Evolutionary conservation across 2,113 vertebrate genomes (phyloP).

Genomic region (Sapajus apella): DNA sequence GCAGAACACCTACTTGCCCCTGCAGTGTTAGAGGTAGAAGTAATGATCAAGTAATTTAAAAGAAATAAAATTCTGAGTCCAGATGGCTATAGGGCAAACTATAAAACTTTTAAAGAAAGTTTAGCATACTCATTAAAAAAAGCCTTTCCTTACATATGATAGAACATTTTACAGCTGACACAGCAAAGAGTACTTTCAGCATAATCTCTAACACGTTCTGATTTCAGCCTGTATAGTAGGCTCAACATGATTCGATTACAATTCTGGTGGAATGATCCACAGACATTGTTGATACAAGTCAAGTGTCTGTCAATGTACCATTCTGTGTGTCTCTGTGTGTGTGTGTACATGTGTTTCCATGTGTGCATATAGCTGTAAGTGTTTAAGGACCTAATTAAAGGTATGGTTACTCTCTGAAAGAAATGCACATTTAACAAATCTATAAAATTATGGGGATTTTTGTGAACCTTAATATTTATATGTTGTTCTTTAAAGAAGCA

Average conservation of each 20-base stretch:
- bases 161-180: not conserved
- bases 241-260: not conserved
- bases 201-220: not conserved
- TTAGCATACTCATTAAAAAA: constrained; percentile 42
- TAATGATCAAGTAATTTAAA: constrained; percentile 41
- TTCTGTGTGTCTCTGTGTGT: not conserved
- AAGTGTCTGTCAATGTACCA: not conserved
- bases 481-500: not conserved
- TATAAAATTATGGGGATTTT: not conserved
- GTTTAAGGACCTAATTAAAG: not conserved
- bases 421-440: not conserved
- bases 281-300: not conserved
- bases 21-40: constrained; percentile 28
- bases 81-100: constrained; percentile 12
- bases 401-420: not conserved
- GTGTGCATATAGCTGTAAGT: not conserved
- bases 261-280: not conserved
- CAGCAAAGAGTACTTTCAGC: constrained; percentile 13
- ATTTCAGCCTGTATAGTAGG: not conserved
- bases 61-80: constrained; percentile 45
- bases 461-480: not conserved
- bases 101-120: constrained; percentile 46
- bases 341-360: not conserved
- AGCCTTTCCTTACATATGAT: not conserved
- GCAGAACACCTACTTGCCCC: constrained; percentile 39